phyloP scores from a whole-genome alignment of 2,888 invertebrate genomes.

The Lasius fuliginosus region DNA sequence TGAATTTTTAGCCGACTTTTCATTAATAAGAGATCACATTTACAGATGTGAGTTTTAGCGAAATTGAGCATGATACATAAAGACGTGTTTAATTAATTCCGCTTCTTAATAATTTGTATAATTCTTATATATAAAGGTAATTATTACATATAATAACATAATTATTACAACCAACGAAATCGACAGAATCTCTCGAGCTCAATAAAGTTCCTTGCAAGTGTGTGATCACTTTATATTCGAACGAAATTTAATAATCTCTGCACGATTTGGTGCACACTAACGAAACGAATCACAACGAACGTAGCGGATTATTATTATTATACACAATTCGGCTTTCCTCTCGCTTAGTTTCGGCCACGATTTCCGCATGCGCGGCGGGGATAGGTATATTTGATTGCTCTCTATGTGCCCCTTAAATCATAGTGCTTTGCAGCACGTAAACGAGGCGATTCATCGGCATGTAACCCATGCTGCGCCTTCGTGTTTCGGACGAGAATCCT shows the following conservation, averaged over 20 bases:
- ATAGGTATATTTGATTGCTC: conserved; percentile 56
- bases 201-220: background rate
- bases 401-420: conserved; percentile 56
- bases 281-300: conserved; percentile 34
- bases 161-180: background rate
- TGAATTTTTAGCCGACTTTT: conserved; percentile 37
- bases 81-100: background rate
- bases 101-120: background rate
- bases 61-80: background rate
- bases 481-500: conserved; percentile 62
- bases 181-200: background rate
- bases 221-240: conserved; percentile 8
- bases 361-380: conserved; percentile 33
- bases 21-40: background rate
- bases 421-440: conserved; percentile 56
- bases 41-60: conserved; percentile 1
- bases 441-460: conserved; percentile 60
- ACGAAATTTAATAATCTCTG: background rate
- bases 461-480: conserved; percentile 54
- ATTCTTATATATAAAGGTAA: background rate
- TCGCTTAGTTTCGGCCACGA: conserved; percentile 24
- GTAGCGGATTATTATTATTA: conserved; percentile 33
- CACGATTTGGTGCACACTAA: conserved; percentile 9
- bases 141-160: background rate
- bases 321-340: background rate